Conservation (phyloP, 2,888 invertebrate species). For the Ectobius pallidus region DNA sequence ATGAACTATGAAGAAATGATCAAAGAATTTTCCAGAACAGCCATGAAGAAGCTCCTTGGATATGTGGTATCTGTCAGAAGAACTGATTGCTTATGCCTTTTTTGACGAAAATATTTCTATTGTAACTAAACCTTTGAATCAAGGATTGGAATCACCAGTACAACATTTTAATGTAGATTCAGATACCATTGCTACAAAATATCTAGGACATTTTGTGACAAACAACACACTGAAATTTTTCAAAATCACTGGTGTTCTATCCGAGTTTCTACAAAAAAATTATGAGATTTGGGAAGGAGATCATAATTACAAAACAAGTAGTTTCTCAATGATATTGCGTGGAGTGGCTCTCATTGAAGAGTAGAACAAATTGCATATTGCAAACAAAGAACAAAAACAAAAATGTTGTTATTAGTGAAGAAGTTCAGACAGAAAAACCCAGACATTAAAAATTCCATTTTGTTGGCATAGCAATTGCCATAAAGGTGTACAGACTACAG, state of each 20-base stretch:
- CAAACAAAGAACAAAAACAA: background rate
- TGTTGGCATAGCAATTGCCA: background rate
- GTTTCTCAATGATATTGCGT: background rate
- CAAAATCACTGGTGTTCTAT: background rate
- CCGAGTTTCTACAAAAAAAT: constrained; percentile 1
- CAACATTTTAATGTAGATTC: background rate
- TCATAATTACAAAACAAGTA: constrained; percentile 7
- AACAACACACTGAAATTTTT: constrained; percentile 9
- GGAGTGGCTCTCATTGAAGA: constrained; percentile 3
- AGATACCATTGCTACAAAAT: background rate
- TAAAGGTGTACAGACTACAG: background rate
- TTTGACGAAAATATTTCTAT: background rate
- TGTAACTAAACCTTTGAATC: background rate
- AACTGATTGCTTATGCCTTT: constrained; percentile 11
- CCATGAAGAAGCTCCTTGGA: constrained; percentile 9
- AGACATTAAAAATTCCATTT: background rate
- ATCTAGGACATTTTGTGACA: constrained; percentile 11
- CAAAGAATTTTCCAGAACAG: constrained; percentile 2
- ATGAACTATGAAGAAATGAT: background rate
- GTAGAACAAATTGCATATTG: background rate
- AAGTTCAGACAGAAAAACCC: background rate
- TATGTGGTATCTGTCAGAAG: constrained; percentile 6
- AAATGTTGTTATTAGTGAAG: background rate
- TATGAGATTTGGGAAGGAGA: constrained; percentile 1
- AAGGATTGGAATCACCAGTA: background rate